A percentile compares a stretch with the other conserved stretches of the same genome.
Conservation (phyloP, 2,113 vertebrate genomes). For the Rhinichthys klamathensis region DNA sequence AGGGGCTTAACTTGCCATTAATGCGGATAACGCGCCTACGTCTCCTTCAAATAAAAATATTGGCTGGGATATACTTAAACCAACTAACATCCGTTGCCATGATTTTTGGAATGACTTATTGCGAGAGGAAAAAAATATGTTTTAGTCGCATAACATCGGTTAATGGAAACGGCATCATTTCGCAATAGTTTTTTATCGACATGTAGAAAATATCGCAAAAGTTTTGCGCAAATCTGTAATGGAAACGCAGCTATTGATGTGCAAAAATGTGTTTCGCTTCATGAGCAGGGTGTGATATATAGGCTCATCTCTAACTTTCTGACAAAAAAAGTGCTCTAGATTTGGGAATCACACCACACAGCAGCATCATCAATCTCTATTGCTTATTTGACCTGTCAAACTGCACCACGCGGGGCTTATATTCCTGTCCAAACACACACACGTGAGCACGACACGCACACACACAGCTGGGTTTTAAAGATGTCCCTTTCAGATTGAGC, state of each 20-base stretch:
- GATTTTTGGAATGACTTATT: too few species aligned
- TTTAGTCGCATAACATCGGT: too few species aligned
- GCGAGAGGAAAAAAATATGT: too few species aligned
- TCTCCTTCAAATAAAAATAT: too few species aligned
- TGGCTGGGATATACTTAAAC: too few species aligned
- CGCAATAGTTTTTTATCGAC: too few species aligned
- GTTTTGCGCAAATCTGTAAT: too few species aligned
- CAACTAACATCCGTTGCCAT: too few species aligned
- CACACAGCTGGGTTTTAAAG: neutral
- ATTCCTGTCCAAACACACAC: conserved; percentile 21
- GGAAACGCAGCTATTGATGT: neutral
- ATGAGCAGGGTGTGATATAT: neutral
- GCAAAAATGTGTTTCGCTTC: conserved; percentile 5
- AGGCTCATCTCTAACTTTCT: neutral
- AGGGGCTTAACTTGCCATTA: too few species aligned
- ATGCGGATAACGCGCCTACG: too few species aligned
- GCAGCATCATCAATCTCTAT: conserved; percentile 31
- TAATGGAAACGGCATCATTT: too few species aligned
- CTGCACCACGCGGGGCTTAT: neutral
- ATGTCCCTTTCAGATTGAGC: conserved; percentile 11
- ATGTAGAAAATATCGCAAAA: too few species aligned
- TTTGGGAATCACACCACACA: neutral
- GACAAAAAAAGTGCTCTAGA: neutral
- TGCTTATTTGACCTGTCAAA: conserved; percentile 35
- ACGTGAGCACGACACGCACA: neutral